phyloP scores from a whole-genome alignment of 2,797 vertebrate species.

The Carduelis carduelis region DNA sequence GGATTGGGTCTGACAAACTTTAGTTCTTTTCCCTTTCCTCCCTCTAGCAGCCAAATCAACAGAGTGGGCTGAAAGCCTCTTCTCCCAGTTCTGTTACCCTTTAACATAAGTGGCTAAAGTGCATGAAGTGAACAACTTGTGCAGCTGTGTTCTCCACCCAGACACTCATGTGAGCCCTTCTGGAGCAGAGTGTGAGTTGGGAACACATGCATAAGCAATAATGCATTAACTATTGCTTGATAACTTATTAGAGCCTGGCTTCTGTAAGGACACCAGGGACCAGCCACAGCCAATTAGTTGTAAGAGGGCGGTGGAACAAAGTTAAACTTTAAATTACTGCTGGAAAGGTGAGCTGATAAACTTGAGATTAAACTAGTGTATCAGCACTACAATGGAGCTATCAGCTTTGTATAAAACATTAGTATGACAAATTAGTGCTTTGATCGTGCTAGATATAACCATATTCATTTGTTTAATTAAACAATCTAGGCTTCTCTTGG shows the following conservation, averaged over 20 bases:
- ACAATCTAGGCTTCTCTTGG: conserved; percentile 84
- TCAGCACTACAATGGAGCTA: conserved; percentile 58
- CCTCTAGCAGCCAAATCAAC: not conserved
- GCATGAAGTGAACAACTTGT: not conserved
- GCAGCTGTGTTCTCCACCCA: not conserved
- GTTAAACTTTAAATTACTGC: conserved; percentile 59
- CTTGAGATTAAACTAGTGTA: conserved; percentile 38
- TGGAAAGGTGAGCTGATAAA: conserved; percentile 58
- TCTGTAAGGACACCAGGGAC: not conserved
- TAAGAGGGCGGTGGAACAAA: conserved; percentile 27
- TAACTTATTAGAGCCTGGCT: conserved; percentile 26
- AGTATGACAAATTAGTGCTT: conserved; percentile 87
- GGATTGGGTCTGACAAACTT: not conserved
- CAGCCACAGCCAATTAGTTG: conserved; percentile 50
- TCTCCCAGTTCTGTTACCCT: not conserved
- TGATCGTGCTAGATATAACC: conserved; percentile 83
- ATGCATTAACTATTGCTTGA: conserved; percentile 42
- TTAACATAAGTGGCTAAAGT: not conserved
- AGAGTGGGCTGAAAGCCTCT: not conserved
- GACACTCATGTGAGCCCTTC: not conserved
- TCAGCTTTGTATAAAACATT: conserved; percentile 72
- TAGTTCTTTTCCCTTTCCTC: not conserved
- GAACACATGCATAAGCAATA: not conserved
- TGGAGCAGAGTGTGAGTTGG: not conserved
- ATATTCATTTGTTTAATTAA: conserved; percentile 97